These are phyloP conservation scores for Stenchaetothrips biformis DNA, from an alignment of 2,888 invertebrate genomes.

Conservation along the genomic window DNA sequence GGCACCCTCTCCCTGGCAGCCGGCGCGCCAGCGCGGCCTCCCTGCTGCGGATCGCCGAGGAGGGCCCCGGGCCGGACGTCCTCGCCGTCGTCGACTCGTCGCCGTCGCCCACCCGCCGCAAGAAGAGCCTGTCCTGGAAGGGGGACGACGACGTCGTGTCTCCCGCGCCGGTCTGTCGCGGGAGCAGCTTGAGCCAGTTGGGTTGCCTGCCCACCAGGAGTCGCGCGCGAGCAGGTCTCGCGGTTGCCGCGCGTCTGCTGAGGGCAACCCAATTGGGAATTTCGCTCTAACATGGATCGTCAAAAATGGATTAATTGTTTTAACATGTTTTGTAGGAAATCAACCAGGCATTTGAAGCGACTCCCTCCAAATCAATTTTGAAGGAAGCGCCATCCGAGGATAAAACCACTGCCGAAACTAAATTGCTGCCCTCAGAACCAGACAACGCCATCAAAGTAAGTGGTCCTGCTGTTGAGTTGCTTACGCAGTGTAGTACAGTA, in stretches of 20 bases:
- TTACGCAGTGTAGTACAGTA: not conserved
- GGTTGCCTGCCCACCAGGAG: no score
- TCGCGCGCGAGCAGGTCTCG: no score
- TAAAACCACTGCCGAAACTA: conserved; percentile 45
- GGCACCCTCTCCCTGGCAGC: not conserved
- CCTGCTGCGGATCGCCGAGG: conserved; percentile 32
- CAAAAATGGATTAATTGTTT: no score
- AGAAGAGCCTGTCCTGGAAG: conserved; percentile 49
- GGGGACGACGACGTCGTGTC: conserved; percentile 39
- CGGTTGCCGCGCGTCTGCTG: no score
- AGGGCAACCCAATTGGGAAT: no score
- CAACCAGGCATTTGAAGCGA: not conserved
- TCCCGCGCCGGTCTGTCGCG: not conserved
- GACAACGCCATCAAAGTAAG: conserved; percentile 37
- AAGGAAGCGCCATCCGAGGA: conserved; percentile 43
- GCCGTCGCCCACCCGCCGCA: conserved; percentile 39
- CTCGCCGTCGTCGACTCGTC: not conserved
- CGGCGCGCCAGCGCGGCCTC: not conserved
- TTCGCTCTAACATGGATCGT: no score
- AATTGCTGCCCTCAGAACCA: conserved; percentile 43
- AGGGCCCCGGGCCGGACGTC: conserved; percentile 15
- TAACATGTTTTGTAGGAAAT: no score
- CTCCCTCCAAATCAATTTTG: not conserved
- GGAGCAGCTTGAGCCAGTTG: no score
- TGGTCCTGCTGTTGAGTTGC: conserved; percentile 37